Evolutionary conservation across 2,888 invertebrate species (phyloP).

Genomic region (Netelia melanura): DNA sequence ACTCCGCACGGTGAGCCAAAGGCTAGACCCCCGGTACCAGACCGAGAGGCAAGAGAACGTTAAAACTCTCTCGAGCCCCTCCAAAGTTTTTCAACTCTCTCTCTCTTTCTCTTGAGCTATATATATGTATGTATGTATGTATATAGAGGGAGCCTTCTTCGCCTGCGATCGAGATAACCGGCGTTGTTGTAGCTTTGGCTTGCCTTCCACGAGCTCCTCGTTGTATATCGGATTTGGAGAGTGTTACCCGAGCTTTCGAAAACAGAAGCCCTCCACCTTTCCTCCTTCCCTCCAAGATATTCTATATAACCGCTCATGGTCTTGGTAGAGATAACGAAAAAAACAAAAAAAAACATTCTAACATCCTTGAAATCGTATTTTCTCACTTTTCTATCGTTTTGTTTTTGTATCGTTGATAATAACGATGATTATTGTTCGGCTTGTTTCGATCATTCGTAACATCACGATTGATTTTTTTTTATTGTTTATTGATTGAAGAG

Average conservation of each 20-base stretch:
- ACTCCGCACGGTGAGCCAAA: slow-evolving; percentile 34
- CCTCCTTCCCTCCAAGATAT: neutral
- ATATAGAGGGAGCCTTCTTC: slow-evolving; percentile 16
- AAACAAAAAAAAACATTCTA: no score
- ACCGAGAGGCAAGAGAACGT: slow-evolving; percentile 44
- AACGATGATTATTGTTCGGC: no score
- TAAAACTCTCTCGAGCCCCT: slow-evolving; percentile 55
- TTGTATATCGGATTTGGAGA: slow-evolving; percentile 64
- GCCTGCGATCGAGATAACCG: slow-evolving; percentile 66
- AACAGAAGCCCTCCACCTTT: slow-evolving; percentile 30
- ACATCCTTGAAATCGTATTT: no score
- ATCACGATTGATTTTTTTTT: no score
- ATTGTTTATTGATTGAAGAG: no score
- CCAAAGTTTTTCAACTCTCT: slow-evolving; percentile 62
- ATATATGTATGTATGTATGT: neutral
- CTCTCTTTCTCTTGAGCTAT: neutral
- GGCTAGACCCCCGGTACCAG: slow-evolving; percentile 27
- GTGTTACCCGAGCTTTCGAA: slow-evolving; percentile 53
- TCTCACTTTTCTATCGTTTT: no score
- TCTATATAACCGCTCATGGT: neutral
- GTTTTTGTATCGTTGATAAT: no score
- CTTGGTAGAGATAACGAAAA: no score
- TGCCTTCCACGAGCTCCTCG: slow-evolving; percentile 27
- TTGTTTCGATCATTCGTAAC: no score
- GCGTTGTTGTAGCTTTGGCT: slow-evolving; percentile 51